phyloP scores from a whole-genome alignment of 1,140 invertebrate species.

The Ceratosolen solmsi region DNA sequence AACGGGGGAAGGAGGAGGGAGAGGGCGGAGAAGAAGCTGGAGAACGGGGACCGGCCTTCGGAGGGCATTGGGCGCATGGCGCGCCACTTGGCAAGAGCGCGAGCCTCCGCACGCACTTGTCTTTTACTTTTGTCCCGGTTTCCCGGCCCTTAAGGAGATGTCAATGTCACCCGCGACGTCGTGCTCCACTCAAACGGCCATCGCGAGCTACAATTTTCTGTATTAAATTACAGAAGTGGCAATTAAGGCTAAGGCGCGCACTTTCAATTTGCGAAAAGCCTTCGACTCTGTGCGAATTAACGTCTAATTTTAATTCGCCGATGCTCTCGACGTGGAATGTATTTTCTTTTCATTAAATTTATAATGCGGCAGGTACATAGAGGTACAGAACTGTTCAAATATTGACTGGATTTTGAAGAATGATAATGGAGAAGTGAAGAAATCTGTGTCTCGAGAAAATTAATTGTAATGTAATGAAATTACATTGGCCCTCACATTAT shows the following conservation, averaged over 20 bases:
- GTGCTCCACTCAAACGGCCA: neutral
- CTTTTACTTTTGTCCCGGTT: slow-evolving; percentile 33
- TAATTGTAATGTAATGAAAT: no score
- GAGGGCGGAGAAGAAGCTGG: neutral
- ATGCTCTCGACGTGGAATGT: neutral
- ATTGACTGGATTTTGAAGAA: no score
- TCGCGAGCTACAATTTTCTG: neutral
- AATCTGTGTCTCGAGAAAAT: no score
- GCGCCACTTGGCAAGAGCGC: slow-evolving; percentile 3
- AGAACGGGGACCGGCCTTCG: neutral
- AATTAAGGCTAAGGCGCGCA: slow-evolving; percentile 11
- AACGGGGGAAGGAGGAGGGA: no score
- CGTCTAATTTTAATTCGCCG: neutral
- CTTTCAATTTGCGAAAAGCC: neutral
- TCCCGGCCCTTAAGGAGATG: slow-evolving; percentile 14
- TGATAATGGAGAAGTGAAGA: no score
- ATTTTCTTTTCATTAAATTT: no score
- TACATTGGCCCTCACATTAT: no score
- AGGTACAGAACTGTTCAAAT: no score
- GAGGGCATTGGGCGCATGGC: neutral
- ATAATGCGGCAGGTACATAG: no score
- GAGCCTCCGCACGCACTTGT: slow-evolving; percentile 6
- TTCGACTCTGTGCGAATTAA: neutral
- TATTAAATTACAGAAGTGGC: slow-evolving; percentile 7
- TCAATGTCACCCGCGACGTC: slow-evolving; percentile 38